Evolutionary conservation across 2,797 vertebrate species (phyloP).

Genomic region (Siniperca scherzeri): DNA sequence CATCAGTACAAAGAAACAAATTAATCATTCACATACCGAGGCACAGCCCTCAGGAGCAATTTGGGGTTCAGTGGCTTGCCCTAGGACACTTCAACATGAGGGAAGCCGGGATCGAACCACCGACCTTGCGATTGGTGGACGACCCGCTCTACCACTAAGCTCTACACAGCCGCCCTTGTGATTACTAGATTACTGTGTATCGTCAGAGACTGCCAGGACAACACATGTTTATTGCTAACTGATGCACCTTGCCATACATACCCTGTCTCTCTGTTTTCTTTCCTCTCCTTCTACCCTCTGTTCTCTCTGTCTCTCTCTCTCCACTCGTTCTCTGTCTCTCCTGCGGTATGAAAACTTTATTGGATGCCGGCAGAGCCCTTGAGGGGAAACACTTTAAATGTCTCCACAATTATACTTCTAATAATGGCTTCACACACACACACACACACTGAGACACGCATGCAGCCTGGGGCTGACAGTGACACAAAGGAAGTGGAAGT

Average conservation of each 20-base stretch:
- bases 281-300: conserved; percentile 15
- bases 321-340: conserved; percentile 54
- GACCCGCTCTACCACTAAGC: no score
- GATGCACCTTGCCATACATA: conserved; percentile 6
- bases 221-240: neutral
- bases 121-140: no score
- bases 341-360: conserved; percentile 93
- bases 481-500: conserved; percentile 79
- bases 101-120: no score
- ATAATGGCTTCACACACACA: conserved; percentile 86
- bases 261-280: conserved; percentile 2
- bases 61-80: no score
- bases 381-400: conserved; percentile 97
- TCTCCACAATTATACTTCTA: conserved; percentile 97
- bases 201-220: neutral
- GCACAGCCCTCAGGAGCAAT: no score
- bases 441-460: conserved; percentile 15
- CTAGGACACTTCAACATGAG: no score
- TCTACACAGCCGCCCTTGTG: no score
- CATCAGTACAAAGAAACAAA: no score
- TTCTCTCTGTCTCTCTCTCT: conserved; percentile 48
- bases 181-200: neutral
- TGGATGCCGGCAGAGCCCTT: conserved; percentile 95
- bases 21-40: no score
- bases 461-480: conserved; percentile 60